phyloP scores from a whole-genome alignment of 2,888 invertebrate genomes.

The Anthrax anthrax region DNA sequence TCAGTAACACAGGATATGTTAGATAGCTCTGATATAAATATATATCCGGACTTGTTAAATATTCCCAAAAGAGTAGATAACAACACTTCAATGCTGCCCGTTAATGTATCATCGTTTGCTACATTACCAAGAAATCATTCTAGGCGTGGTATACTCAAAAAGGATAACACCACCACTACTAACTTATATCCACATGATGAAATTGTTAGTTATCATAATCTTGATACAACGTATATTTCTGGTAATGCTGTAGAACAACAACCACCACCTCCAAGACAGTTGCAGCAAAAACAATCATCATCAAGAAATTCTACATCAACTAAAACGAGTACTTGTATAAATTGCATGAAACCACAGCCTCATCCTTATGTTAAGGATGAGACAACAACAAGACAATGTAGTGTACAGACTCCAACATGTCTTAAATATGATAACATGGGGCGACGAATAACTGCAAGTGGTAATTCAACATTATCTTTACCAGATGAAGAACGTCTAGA shows the following conservation, averaged over 20 bases:
- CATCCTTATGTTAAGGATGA: slow-evolving; percentile 13
- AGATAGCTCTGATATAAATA: slow-evolving; percentile 44
- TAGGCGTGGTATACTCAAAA: slow-evolving; percentile 32
- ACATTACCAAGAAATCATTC: slow-evolving; percentile 35
- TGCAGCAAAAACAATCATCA: slow-evolving; percentile 14
- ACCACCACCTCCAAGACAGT: slow-evolving; percentile 14
- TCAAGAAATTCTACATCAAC: slow-evolving; percentile 13
- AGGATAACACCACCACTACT: slow-evolving; percentile 18
- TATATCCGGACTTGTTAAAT: slow-evolving; percentile 69
- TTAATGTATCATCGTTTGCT: slow-evolving; percentile 34
- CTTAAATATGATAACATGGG: slow-evolving; percentile 84
- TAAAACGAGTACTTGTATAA: slow-evolving; percentile 17
- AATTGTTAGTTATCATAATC: slow-evolving; percentile 32
- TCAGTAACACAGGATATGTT: slow-evolving; percentile 57
- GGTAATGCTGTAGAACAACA: slow-evolving; percentile 14
- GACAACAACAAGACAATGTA: slow-evolving; percentile 3
- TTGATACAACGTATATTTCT: slow-evolving; percentile 27
- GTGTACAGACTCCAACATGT: slow-evolving; percentile 12
- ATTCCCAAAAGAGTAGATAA: slow-evolving; percentile 43
- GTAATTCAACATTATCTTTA: slow-evolving; percentile 73
- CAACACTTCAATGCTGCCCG: slow-evolving; percentile 18
- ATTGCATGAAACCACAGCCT: slow-evolving; percentile 18
- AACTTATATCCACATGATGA: slow-evolving; percentile 33
- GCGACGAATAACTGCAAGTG: slow-evolving; percentile 74
- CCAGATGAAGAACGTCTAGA: slow-evolving; percentile 43